Conservation (phyloP, 2,888 invertebrate genomes). For the Drosophila anceps region DNA sequence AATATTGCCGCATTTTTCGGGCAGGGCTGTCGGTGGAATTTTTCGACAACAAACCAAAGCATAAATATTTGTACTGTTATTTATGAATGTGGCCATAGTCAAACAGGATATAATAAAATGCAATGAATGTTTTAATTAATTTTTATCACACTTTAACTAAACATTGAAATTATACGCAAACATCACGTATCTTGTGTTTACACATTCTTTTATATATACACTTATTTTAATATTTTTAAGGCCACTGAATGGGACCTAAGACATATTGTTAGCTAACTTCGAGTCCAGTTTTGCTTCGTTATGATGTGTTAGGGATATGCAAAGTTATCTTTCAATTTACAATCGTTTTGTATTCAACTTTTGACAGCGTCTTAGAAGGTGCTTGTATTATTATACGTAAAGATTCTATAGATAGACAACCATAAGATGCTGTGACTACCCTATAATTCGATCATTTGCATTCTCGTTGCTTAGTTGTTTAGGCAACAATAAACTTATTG, state of each 20-base stretch:
- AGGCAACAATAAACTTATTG: background rate
- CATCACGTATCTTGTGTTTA: background rate
- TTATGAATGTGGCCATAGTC: conserved; percentile 44
- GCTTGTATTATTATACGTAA: no score
- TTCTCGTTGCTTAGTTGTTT: background rate
- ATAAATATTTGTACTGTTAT: conserved; percentile 57
- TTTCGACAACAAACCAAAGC: conserved; percentile 56
- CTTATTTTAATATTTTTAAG: background rate
- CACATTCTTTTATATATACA: background rate
- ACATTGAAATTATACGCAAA: conserved; percentile 31
- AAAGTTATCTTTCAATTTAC: background rate
- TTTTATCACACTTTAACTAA: conserved; percentile 38
- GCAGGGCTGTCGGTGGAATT: conserved; percentile 39
- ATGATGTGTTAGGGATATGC: background rate
- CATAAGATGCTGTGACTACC: background rate
- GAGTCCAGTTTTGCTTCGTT: background rate
- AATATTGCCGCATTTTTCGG: conserved; percentile 66
- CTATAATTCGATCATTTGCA: background rate
- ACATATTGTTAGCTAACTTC: background rate
- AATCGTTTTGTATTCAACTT: background rate
- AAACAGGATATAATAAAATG: conserved; percentile 53
- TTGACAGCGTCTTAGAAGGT: no score
- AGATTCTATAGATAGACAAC: background rate
- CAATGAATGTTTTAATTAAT: conserved; percentile 42
- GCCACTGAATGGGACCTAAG: background rate